Conservation (phyloP, 1,140 invertebrate species). For the Tetramorium parvispinum region DNA sequence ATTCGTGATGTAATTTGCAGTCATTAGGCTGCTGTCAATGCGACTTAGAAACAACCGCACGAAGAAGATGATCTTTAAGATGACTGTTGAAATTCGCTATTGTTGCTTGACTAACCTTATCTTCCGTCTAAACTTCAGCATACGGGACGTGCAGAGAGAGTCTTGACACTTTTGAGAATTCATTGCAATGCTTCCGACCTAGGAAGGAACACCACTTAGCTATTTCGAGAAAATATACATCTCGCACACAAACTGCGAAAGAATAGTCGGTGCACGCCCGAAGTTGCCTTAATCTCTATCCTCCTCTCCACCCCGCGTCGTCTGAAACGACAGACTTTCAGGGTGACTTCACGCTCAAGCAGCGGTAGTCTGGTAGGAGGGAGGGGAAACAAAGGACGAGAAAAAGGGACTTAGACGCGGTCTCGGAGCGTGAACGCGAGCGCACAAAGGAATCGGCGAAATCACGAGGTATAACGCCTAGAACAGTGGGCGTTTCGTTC, state of each 20-base stretch:
- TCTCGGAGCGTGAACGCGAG: not conserved
- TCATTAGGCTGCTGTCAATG: not conserved
- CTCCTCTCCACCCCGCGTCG: not conserved
- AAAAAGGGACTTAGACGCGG: not conserved
- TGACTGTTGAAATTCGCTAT: not conserved
- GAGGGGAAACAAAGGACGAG: not conserved
- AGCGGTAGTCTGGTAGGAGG: too few relatives aligned
- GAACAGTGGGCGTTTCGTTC: not conserved
- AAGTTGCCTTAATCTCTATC: constrained; percentile 70
- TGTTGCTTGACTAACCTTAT: not conserved
- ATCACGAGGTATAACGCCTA: constrained; percentile 44
- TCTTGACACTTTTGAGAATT: constrained; percentile 45
- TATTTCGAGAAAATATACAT: constrained; percentile 62
- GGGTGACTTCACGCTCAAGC: constrained; percentile 56
- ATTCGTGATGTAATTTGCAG: not conserved
- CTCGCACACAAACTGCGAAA: constrained; percentile 50
- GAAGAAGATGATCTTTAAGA: not conserved
- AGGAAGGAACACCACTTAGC: constrained; percentile 35
- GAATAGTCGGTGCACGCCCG: constrained; percentile 51
- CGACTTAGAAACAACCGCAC: not conserved
- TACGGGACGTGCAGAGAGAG: not conserved
- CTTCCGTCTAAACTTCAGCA: not conserved
- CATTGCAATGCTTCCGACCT: constrained; percentile 53
- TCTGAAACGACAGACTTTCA: constrained; percentile 61
- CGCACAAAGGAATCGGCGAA: constrained; percentile 64